Evolutionary conservation across 1,140 invertebrate species (phyloP).

Genomic region (Panagrolaimus sp.): DNA sequence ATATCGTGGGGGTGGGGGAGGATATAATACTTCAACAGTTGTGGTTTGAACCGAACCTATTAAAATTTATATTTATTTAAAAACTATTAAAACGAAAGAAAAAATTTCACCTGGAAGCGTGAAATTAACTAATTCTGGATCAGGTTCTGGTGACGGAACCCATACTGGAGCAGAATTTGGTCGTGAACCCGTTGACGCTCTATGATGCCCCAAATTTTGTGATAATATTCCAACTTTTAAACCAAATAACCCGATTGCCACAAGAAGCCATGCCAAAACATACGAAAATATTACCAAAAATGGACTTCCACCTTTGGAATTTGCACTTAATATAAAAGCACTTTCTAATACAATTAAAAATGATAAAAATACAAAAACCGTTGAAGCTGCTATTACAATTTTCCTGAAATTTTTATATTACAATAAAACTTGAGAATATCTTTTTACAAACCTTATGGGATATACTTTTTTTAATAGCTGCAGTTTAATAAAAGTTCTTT

Average conservation of each 20-base stretch:
- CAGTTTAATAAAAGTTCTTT: background rate
- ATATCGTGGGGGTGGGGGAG: conserved; percentile 5
- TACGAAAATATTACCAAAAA: conserved; percentile 1
- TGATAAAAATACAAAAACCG: background rate
- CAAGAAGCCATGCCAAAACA: background rate
- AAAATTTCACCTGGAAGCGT: background rate
- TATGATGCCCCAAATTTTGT: background rate
- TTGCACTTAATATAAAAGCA: background rate
- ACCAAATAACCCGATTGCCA: conserved; percentile 2
- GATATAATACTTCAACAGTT: conserved; percentile 8
- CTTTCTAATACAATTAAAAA: conserved; percentile 10
- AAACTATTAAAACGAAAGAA: background rate
- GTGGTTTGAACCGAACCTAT: conserved; percentile 1
- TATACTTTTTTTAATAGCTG: conserved; percentile 1
- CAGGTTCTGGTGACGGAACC: background rate
- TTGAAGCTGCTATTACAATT: conserved; percentile 1
- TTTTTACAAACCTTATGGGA: background rate
- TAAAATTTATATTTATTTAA: background rate
- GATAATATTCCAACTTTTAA: background rate
- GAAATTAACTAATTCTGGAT: background rate
- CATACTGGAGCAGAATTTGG: background rate
- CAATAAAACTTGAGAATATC: background rate
- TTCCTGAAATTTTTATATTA: background rate
- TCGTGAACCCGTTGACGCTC: background rate
- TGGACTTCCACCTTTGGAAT: background rate